Evolutionary conservation across 2,113 vertebrate genomes (phyloP).

Genomic region (Aptenodytes forsteri): DNA sequence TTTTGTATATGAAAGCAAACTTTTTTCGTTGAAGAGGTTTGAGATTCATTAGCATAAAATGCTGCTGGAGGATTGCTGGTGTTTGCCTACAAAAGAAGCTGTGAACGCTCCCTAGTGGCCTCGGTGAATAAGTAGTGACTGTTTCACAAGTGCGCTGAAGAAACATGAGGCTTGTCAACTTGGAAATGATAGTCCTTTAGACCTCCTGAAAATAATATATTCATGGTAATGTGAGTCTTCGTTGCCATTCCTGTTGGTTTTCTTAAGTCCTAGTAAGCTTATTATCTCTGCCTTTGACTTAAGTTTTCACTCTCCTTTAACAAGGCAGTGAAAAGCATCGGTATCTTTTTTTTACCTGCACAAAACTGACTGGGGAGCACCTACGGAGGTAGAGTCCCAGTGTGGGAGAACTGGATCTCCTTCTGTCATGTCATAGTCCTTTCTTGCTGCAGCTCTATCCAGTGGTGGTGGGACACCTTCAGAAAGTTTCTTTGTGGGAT

Average conservation of each 20-base stretch:
- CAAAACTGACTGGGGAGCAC: background rate
- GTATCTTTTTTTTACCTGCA: rapidly evolving
- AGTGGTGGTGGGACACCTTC: background rate
- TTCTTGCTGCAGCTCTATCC: background rate
- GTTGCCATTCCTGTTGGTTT: background rate
- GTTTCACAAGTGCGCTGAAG: background rate
- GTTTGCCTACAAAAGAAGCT: background rate
- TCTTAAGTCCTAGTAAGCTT: background rate
- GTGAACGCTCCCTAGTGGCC: slow-evolving; percentile 65
- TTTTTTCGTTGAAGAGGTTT: background rate
- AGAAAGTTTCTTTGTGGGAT: background rate
- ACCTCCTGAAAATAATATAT: background rate
- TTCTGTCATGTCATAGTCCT: background rate
- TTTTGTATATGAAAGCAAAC: background rate
- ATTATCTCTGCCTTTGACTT: background rate
- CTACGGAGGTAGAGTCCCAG: background rate
- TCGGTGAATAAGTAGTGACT: background rate
- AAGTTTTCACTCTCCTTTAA: background rate
- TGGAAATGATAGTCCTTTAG: background rate
- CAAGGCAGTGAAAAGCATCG: background rate
- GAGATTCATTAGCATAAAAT: background rate
- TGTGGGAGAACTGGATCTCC: background rate
- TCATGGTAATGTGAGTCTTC: background rate
- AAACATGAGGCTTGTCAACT: background rate
- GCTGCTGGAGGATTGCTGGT: background rate